phyloP scores from a whole-genome alignment of 1,140 invertebrate species.

The Chymomyza costata region DNA sequence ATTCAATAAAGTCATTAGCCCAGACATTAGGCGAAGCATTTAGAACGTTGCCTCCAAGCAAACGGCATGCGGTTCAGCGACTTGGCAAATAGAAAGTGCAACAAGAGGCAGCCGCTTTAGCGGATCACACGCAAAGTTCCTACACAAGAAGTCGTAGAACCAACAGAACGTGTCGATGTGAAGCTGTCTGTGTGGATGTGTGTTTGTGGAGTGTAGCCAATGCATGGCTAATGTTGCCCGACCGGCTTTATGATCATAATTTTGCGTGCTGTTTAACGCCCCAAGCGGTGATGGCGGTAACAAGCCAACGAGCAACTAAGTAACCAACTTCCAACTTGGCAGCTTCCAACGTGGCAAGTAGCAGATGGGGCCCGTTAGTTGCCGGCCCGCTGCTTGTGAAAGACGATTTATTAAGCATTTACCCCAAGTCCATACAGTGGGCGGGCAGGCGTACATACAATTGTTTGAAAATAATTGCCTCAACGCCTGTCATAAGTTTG shows the following conservation, averaged over 20 bases:
- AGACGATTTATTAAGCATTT: too few species aligned
- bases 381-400: too few species aligned
- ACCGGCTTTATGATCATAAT: conserved; percentile 39
- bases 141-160: conserved; percentile 7
- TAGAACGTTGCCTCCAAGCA: conserved; percentile 8
- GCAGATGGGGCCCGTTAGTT: too few species aligned
- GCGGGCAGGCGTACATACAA: too few species aligned
- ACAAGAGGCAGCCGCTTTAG: conserved; percentile 19
- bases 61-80: conserved; percentile 47
- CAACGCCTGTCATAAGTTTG: too few species aligned
- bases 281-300: conserved; percentile 21
- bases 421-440: too few species aligned
- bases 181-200: conserved; percentile 26
- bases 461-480: too few species aligned
- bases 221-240: conserved; percentile 8
- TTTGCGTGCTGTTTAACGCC: conserved; percentile 45
- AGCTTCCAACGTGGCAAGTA: too few species aligned
- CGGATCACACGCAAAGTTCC: neutral
- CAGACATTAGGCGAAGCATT: conserved; percentile 62
- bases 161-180: conserved; percentile 23
- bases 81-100: conserved; percentile 66
- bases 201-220: too few species aligned
- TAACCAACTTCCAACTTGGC: neutral
- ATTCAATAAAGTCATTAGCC: conserved; percentile 71
- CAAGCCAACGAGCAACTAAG: conserved; percentile 3